Evolutionary conservation across 1,140 invertebrate genomes (phyloP), one percentile per base, ranked within the genome.

Genomic region (Aricia agestis): DNA sequence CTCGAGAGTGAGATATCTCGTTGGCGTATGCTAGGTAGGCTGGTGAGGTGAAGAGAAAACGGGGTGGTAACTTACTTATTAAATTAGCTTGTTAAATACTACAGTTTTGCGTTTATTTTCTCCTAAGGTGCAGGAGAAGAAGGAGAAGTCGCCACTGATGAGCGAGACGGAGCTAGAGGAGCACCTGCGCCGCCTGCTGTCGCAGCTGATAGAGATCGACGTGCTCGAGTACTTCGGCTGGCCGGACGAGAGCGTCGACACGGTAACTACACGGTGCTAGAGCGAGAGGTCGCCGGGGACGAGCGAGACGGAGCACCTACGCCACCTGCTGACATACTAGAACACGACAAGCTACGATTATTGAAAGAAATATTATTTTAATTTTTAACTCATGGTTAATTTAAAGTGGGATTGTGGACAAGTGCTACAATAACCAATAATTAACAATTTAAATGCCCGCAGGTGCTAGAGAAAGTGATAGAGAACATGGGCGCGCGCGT

Each of bases 391-490:
- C 25, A n/a, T 25, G 3, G 25, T 25, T 25, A 25, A 25, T 25
- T 25, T 25, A 2, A 25, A 25, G 25, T 3, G 25, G 25, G 25
- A 25, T 25, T 25, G 3, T 25, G 25, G 3, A 25, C 0, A 25
- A 25, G 25, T 25, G 25, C 25, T 25, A 3, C 25, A 25, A 25
- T 25, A 25, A 25, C 25, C n/a, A n/a, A 9, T 32, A 0, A 61
- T 67, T 59, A 32, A 71, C 52, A 68, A 31, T 13, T 7, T 42
- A 32, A 32, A n/a, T 61, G 13, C 31, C 4, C 10, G 32, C 18
- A 89, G 86, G 79, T 89, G 31, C 71, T 90, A 69, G 88, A 89
- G 68, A 86, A 82, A 72, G 88, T 90, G 66, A 84, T 90, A 10
- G 81, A 82, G 61, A 80, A 87, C 25, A 88, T 86, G 70, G 86